These are phyloP conservation scores for Coturnix japonica DNA, from an alignment of 2,113 vertebrate genomes.

Conservation along the genomic window DNA sequence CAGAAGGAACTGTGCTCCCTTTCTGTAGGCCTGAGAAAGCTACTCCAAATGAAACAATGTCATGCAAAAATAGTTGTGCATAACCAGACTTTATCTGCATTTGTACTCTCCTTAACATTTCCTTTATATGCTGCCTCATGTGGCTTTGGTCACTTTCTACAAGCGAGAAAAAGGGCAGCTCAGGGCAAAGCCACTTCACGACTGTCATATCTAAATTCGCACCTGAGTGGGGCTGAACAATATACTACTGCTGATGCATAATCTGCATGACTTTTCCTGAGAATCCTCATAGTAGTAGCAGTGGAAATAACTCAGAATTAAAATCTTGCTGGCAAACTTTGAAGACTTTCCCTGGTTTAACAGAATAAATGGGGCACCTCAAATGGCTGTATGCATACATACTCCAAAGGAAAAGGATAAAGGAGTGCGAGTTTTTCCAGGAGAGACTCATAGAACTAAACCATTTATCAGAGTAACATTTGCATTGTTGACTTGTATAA, in stretches of 20 bases:
- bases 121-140: not conserved
- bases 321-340: no score
- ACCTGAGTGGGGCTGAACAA: not conserved
- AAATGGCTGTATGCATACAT: not conserved
- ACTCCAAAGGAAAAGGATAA: not conserved
- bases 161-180: not conserved
- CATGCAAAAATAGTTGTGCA: not conserved
- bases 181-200: not conserved
- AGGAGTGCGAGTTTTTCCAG: not conserved
- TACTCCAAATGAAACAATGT: not conserved
- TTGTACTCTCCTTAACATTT: slow-evolving; percentile 3
- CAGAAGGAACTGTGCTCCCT: not conserved
- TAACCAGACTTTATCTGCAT: not conserved
- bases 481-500: not conserved
- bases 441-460: not conserved
- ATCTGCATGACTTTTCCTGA: not conserved
- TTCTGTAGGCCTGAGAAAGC: not conserved
- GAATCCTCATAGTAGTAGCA: not conserved
- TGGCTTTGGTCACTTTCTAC: not conserved
- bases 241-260: not conserved
- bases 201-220: not conserved
- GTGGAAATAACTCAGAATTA: not conserved
- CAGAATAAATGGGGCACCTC: not conserved
- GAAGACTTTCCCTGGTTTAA: not conserved
- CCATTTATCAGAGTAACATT: not conserved